A percentile compares a stretch with the other conserved stretches of the same genome.
These are phyloP conservation scores for Python bivittatus DNA, from an alignment of 2,113 vertebrate genomes.

Conservation along the genomic window DNA sequence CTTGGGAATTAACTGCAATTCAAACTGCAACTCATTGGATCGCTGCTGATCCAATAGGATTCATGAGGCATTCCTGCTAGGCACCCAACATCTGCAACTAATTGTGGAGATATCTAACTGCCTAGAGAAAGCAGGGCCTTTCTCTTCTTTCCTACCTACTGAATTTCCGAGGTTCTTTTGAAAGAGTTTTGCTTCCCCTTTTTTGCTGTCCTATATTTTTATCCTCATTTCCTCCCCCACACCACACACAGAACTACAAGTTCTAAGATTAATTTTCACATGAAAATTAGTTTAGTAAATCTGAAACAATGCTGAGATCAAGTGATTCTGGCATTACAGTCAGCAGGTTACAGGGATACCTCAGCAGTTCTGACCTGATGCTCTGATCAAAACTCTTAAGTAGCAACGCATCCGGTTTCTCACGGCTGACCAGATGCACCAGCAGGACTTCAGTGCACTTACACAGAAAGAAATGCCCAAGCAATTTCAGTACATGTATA, in stretches of 20 bases:
- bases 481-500: neutral
- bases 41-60: neutral
- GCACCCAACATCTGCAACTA: neutral
- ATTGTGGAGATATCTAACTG: neutral
- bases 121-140: neutral
- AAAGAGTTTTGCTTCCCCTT: neutral
- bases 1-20: neutral
- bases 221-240: neutral
- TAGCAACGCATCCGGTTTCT: neutral
- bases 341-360: neutral
- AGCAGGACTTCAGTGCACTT: neutral
- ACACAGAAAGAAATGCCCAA: neutral
- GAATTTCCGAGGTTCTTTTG: neutral
- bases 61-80: neutral
- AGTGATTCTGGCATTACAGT: neutral
- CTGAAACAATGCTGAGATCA: neutral
- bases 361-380: neutral
- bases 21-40: neutral
- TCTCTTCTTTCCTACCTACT: neutral
- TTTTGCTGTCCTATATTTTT: slow-evolving; percentile 4
- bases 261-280: neutral
- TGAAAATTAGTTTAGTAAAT: slow-evolving; percentile 3
- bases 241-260: neutral
- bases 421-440: neutral
- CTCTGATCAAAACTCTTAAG: neutral